Evolutionary conservation across 2,113 vertebrate species (phyloP).

Genomic region (Chaetorhynchus papuensis): DNA sequence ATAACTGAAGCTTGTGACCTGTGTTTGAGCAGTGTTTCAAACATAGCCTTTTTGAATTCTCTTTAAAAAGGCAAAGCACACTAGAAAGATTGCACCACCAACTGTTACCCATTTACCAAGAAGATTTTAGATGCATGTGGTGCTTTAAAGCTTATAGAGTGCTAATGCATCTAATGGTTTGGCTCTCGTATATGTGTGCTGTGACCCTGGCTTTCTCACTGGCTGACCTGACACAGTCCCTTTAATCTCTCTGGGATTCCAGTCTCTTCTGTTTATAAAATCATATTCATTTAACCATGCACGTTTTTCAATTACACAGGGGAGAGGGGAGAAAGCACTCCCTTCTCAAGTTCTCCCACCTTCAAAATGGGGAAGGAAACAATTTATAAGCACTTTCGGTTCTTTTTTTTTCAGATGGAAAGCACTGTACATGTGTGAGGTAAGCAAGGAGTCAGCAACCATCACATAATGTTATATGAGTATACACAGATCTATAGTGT

Average conservation of each 20-base stretch:
- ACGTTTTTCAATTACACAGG: not conserved
- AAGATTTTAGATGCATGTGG: not conserved
- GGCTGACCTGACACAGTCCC: not conserved
- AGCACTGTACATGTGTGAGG: not conserved
- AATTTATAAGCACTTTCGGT: not conserved
- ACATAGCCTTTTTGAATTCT: not conserved
- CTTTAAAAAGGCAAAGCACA: not conserved
- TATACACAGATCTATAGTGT: not conserved
- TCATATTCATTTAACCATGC: not conserved
- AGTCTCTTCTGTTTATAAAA: not conserved
- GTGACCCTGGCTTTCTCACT: not conserved
- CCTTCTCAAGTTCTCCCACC: not conserved
- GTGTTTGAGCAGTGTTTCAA: not conserved
- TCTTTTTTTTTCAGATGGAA: not conserved
- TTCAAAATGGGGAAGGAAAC: not conserved
- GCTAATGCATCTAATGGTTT: not conserved
- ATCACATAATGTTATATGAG: not conserved
- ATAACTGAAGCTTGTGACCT: not conserved
- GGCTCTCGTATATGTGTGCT: not conserved
- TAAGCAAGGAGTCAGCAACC: not conserved
- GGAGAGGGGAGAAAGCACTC: not conserved
- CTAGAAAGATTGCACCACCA: not conserved
- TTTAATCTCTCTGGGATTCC: not conserved
- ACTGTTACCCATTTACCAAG: constrained; percentile 11
- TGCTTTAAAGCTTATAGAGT: not conserved